Percentiles rank a stretch among this genome's conserved stretches.
Evolutionary conservation across 2,113 vertebrate genomes (phyloP).

Genomic region (Trinectes maculatus): DNA sequence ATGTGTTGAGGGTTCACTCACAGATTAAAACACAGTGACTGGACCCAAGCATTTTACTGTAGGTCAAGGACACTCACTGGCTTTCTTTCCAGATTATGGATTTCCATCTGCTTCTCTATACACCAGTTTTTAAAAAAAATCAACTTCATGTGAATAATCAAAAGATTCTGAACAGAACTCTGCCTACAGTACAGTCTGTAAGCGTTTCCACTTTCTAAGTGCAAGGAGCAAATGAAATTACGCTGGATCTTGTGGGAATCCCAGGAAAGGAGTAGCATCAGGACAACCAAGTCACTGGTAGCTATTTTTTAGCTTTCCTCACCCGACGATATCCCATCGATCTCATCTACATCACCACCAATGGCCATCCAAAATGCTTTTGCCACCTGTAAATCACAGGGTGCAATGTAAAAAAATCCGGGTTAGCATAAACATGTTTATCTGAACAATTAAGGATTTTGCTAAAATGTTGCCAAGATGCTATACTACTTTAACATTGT

Average conservation of each 20-base stretch:
- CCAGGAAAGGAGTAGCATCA: constrained; percentile 43
- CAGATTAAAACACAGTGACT: constrained; percentile 14
- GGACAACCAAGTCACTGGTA: constrained; percentile 19
- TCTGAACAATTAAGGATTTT: background rate
- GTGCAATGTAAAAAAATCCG: background rate
- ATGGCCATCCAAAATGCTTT: constrained; percentile 99
- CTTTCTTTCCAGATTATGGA: constrained; percentile 24
- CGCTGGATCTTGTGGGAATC: constrained; percentile 38
- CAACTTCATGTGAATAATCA: constrained; percentile 41
- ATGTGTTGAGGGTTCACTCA: constrained; percentile 16
- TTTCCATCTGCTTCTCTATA: constrained; percentile 50
- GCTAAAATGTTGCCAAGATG: background rate
- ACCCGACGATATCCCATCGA: constrained; percentile 93
- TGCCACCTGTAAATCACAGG: constrained; percentile 85
- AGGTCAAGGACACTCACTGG: constrained; percentile 12
- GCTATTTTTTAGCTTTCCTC: constrained; percentile 86
- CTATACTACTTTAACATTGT: too few species aligned
- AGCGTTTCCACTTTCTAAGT: constrained; percentile 46
- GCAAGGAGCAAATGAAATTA: constrained; percentile 27
- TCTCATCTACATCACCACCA: constrained; percentile 95
- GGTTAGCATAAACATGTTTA: background rate
- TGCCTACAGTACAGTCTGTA: constrained; percentile 46
- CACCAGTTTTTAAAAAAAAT: constrained; percentile 26
- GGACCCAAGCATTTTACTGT: constrained; percentile 3
- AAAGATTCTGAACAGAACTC: constrained; percentile 38